Evolutionary conservation across 1,140 invertebrate genomes (phyloP).

Genomic region (Camponotus floridanus): DNA sequence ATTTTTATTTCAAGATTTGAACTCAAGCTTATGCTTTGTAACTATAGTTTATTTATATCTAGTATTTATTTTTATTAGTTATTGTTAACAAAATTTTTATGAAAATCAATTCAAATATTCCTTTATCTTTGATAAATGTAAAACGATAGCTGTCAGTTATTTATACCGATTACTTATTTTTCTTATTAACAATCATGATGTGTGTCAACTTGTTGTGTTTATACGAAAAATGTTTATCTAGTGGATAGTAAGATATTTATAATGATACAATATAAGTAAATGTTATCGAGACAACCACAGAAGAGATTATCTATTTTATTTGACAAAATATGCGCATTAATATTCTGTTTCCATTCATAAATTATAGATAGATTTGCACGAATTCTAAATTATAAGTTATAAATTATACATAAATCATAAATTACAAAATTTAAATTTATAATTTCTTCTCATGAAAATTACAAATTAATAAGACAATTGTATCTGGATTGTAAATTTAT

Average conservation of each 20-base stretch:
- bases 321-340: not conserved
- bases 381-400: not conserved
- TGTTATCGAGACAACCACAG: not conserved
- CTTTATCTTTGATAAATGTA: not conserved
- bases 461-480: not conserved
- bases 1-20: not conserved
- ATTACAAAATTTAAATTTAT: too few relatives aligned
- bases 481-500: too few relatives aligned
- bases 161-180: not conserved
- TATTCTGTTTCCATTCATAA: not conserved
- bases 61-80: not conserved
- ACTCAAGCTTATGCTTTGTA: not conserved
- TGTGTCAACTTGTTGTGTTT: not conserved
- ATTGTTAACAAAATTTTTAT: not conserved
- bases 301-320: not conserved
- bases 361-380: not conserved
- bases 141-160: not conserved
- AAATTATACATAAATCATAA: not conserved
- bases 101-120: not conserved
- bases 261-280: not conserved
- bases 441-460: not conserved
- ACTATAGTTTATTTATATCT: not conserved
- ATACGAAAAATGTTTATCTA: not conserved
- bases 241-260: not conserved
- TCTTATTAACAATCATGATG: constrained; percentile 5